These are phyloP conservation scores for Bradypodion pumilum DNA, from an alignment of 2,797 vertebrate species.

Conservation along the genomic window DNA sequence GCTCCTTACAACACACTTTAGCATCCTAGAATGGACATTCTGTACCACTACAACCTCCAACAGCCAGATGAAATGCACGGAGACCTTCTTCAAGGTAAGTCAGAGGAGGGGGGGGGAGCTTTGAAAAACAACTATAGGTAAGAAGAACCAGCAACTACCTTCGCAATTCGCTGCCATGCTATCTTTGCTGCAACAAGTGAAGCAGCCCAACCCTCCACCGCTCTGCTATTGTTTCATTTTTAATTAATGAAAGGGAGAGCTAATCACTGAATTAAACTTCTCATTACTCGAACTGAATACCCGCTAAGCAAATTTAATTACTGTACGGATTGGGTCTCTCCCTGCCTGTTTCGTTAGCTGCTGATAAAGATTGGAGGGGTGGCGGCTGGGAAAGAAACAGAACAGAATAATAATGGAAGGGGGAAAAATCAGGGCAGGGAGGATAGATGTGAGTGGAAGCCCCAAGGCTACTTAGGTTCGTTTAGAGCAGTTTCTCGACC, in stretches of 20 bases:
- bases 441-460: conserved; percentile 21
- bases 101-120: neutral
- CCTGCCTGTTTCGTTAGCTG: conserved; percentile 76
- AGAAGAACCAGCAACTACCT: neutral
- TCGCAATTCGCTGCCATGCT: conserved; percentile 31
- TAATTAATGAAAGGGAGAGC: conserved; percentile 84
- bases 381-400: conserved; percentile 4
- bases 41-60: too few species aligned
- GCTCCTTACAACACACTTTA: too few species aligned
- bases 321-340: conserved; percentile 75
- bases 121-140: too few species aligned
- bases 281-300: conserved; percentile 82
- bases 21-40: too few species aligned
- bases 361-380: conserved; percentile 68
- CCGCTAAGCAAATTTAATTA: conserved; percentile 84
- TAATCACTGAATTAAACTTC: conserved; percentile 84
- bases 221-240: conserved; percentile 76
- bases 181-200: conserved; percentile 53
- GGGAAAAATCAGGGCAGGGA: conserved; percentile 4
- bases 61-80: too few species aligned
- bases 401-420: conserved; percentile 36
- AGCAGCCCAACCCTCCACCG: conserved; percentile 71
- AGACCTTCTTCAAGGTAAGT: too few species aligned
- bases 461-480: conserved; percentile 11
- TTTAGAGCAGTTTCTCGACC: neutral